Evolutionary conservation across 2,888 invertebrate species (phyloP), one percentile per base, ranked within the genome.

Genomic region (Lacanobia wlatinum): DNA sequence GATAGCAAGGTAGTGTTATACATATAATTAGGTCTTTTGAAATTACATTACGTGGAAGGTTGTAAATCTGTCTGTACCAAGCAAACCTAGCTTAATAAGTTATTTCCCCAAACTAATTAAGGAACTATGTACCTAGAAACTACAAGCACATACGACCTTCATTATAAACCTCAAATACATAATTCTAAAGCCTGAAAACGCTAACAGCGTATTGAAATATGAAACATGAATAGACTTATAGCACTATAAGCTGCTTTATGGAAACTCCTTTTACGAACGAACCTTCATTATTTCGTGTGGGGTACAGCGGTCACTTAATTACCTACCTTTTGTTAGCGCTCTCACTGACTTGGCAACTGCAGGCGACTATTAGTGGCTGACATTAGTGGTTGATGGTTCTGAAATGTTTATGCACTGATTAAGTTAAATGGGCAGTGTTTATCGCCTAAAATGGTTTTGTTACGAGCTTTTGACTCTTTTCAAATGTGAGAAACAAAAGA

Each of bases 301-400:
- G 73, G 70, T 84, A 60, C 67, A 70, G 75, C 66, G 82, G 78
- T 79, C 85, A 71, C 82, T 80, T 83, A 84, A 87, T 87, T 87
- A 83, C 85, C 69, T 77, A 72, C 74, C 76, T 78, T 75, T 43
- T 38, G 62, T 69, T 72, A 81, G 69, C 18, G 66, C 50, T 62
- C 48, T 72, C 60, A 21, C 75, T 69, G 63, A 82, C 79, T 74
- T 75, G 78, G 77, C 78, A 80, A 82, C 80, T 78, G 73, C 60
- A 23, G 40, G 74, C 70, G 46, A 83, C 83, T 60, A 68, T 80
- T 83, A 61, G 83, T 73, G 80, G 73, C 53, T 8, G 40, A 53
- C 66, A 23, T 83, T 79, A 67, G 63, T 78, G 73, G 66, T 62
- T 5, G n/a, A 38, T 18, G 50, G 38, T 52, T 55, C 28, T 48